Percentiles rank a stretch among this genome's conserved stretches.
Conservation (phyloP, 2,113 vertebrate genomes). For the Cynoglossus semilaevis region DNA sequence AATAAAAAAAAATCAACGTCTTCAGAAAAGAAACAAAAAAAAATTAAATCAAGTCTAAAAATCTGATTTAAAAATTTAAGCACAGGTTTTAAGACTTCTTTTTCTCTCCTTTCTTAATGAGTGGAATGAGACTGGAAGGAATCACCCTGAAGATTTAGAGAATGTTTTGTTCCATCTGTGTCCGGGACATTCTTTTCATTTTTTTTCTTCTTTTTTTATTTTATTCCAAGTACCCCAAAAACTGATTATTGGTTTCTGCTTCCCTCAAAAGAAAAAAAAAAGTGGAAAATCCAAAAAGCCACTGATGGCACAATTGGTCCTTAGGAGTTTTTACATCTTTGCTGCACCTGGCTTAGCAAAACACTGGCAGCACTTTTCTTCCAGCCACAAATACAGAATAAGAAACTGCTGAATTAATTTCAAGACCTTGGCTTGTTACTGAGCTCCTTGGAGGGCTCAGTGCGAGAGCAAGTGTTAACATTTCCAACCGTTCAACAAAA, state of each 20-base stretch:
- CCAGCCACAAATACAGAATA: conserved; percentile 47
- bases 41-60: neutral
- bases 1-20: conserved; percentile 10
- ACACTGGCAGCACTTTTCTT: conserved; percentile 42
- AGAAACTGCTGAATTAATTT: conserved; percentile 61
- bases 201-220: conserved; percentile 39
- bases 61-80: conserved; percentile 7
- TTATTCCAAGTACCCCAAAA: conserved; percentile 3
- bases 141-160: conserved; percentile 23
- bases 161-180: conserved; percentile 51
- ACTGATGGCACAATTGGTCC: conserved; percentile 32
- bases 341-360: conserved; percentile 50
- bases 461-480: conserved; percentile 61
- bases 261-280: conserved; percentile 33
- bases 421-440: conserved; percentile 58
- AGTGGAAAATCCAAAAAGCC: conserved; percentile 35
- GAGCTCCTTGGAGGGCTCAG: conserved; percentile 47
- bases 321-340: conserved; percentile 29
- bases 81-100: conserved; percentile 5
- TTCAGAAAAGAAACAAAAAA: conserved; percentile 10
- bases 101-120: conserved; percentile 29
- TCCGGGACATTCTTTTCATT: conserved; percentile 50
- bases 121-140: conserved; percentile 37
- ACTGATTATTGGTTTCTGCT: no score
- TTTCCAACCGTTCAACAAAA: conserved; percentile 49